Evolutionary conservation across 2,797 vertebrate species (phyloP), one percentile per base, ranked within the genome.

Genomic region (Pagetopsis macropterus): DNA sequence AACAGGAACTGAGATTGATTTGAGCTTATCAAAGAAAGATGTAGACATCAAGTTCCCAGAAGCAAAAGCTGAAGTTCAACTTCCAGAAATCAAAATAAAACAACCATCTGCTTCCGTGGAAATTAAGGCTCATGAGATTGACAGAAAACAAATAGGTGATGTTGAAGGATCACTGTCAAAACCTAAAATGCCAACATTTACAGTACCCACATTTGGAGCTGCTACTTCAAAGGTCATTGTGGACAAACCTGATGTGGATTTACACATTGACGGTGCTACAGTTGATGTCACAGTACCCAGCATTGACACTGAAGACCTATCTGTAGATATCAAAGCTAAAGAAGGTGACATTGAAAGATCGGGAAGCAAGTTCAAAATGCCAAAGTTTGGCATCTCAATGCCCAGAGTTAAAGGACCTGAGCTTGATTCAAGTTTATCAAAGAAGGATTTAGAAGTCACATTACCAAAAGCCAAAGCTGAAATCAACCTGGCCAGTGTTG

Each of bases 311-410:
- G 19, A 75, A 44, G 40, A 10, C 4, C 21, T 58, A 40, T 79
- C 76, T 21, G 3, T 73, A 40, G 63, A 64, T 62, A 17, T 73
- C 10, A 79, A 72, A 73, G 59, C 48, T 3, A 50, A 48, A 55
- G 71, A n/a, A 76, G 3, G 13, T 41, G 70, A 76, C 49, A n/a
- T 67, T 61, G 83, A 82, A 10, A 68, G 46, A 56, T 58, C 74
- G 62, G 72, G 67, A 46, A 37, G 71, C 16, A 90, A 89, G 63
- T 93, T 95, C 21, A 83, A 93, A 50, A 84, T 88, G 51, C 94
- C 94, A 3, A 94, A 81, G 13, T 84, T 94, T 54, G 77, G 70
- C 3, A 41, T 90, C 45, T 63, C 75, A 14, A 1, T 69, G 59
- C 68, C 85, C 5, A 86, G 84, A 55, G 11, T 83, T 1, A 79